Base-by-base conservation (phyloP, 2,113 vertebrate species). In the zebrafish (Danio rerio) region DNA sequence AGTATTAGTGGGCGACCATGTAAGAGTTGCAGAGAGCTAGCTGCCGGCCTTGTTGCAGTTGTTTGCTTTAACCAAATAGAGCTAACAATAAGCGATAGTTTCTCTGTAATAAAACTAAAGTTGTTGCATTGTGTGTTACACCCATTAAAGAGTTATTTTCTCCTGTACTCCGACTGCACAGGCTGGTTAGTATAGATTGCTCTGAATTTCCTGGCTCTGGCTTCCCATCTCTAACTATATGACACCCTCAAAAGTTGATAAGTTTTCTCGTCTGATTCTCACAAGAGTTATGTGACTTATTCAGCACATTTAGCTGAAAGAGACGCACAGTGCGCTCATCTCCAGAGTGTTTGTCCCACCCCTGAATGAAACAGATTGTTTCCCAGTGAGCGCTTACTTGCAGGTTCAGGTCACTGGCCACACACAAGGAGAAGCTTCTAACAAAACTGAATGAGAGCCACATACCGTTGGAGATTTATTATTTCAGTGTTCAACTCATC, bases 281-380 rank as follows among this genome's bases (percentile, higher is more conserved):
- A 43, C 59, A 61, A 8, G 49, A 88, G 83, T 83, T 83, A 76
- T 80, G 86, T 31, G 75, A 45, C 71, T 11, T 68, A 70, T 83
- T 88, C 80, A 84, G 58, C 73, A 42, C 47, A 7, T n/a, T 7
- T n/a, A 6, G 8, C 63, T 74, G 13, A 73, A 78, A 40, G 56
- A 69, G n/a, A 71, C 21, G 16, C 59, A 18, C 7, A 40, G 20
- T 13, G 43, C 3, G 3, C 31, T 31, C 49, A 65, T 85, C 80
- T 78, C 66, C 52, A 45, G 63, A 77, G 66, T 83, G 71, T 21
- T 63, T 47, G 71, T 85, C 77, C 71, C 53, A 71, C 21, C 61
- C 16, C 56, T 82, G 82, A 85, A 80, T 74, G 70, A 83, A 81
- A 87, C 84, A 72, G 73, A 88, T 85, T 84, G 86, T 83, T 40